These are phyloP conservation scores for Varecia variegata DNA, from an alignment of 2,797 vertebrate genomes.

Conservation along the genomic window DNA sequence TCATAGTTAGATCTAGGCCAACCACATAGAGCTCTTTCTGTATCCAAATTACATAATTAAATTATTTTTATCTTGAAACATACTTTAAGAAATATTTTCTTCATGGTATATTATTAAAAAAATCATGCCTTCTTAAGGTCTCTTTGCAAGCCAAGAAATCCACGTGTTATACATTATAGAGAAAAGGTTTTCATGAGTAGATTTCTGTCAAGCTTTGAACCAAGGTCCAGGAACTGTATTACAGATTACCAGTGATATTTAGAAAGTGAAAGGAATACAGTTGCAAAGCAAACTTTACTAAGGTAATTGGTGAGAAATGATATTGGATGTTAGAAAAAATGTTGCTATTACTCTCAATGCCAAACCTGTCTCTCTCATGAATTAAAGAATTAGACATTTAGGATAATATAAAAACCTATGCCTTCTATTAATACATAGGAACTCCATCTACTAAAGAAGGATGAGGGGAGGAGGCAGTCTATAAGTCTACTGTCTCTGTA, in stretches of 20 bases:
- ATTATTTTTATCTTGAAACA: constrained; percentile 68
- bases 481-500: neutral
- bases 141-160: constrained; percentile 43
- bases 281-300: constrained; percentile 46
- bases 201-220: constrained; percentile 31
- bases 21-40: constrained; percentile 41
- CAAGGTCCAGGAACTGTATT: constrained; percentile 20
- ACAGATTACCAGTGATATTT: constrained; percentile 32
- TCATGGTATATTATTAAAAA: constrained; percentile 49
- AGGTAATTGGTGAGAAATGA: constrained; percentile 45
- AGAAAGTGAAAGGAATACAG: constrained; percentile 31
- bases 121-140: constrained; percentile 61
- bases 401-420: neutral
- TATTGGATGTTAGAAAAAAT: constrained; percentile 50
- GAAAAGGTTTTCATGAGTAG: neutral
- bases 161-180: constrained; percentile 62
- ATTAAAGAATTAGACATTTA: constrained; percentile 38
- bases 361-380: constrained; percentile 21
- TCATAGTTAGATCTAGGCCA: constrained; percentile 4
- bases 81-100: constrained; percentile 53
- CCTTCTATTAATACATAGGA: neutral
- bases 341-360: constrained; percentile 20
- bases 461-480: neutral
- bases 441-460: neutral
- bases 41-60: constrained; percentile 53